Conservation (phyloP, 2,888 invertebrate genomes). For the Ferrisia virgata region DNA sequence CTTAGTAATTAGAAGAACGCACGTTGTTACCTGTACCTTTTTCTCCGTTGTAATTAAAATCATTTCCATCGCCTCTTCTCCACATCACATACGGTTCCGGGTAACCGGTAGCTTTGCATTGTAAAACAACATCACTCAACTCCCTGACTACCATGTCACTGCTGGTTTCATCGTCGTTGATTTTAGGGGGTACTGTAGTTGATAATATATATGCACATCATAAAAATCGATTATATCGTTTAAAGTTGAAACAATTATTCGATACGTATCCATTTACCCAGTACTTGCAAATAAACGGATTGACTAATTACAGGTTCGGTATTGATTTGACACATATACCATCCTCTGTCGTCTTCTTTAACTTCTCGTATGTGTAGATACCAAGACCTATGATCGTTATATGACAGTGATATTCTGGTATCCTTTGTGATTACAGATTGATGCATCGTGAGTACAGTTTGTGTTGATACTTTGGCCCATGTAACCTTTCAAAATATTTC, state of each 20-base stretch:
- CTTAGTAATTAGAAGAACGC: too few relatives aligned
- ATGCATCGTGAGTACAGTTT: slow-evolving; percentile 87
- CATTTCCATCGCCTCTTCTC: slow-evolving; percentile 83
- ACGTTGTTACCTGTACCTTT: too few relatives aligned
- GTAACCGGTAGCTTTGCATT: slow-evolving; percentile 85
- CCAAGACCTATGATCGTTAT: slow-evolving; percentile 88
- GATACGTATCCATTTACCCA: slow-evolving; percentile 64
- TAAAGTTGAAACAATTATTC: not conserved
- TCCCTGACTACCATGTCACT: slow-evolving; percentile 89
- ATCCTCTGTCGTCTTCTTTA: slow-evolving; percentile 82
- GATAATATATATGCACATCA: not conserved
- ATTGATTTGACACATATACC: slow-evolving; percentile 91
- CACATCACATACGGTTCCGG: slow-evolving; percentile 92
- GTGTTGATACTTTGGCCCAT: slow-evolving; percentile 82
- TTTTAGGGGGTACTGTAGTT: slow-evolving; percentile 81
- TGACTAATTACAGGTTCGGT: slow-evolving; percentile 87
- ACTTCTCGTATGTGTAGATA: slow-evolving; percentile 85
- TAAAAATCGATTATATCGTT: not conserved
- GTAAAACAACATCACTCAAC: slow-evolving; percentile 81
- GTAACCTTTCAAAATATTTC: slow-evolving; percentile 65
- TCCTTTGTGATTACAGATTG: slow-evolving; percentile 89
- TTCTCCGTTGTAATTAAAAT: slow-evolving; percentile 84
- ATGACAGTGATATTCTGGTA: slow-evolving; percentile 78
- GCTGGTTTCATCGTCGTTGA: slow-evolving; percentile 84
- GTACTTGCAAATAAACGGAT: slow-evolving; percentile 85